Evolutionary conservation across 2,888 invertebrate species (phyloP), one percentile per base, ranked within the genome.

Genomic region (Tetramorium bicarinatum): DNA sequence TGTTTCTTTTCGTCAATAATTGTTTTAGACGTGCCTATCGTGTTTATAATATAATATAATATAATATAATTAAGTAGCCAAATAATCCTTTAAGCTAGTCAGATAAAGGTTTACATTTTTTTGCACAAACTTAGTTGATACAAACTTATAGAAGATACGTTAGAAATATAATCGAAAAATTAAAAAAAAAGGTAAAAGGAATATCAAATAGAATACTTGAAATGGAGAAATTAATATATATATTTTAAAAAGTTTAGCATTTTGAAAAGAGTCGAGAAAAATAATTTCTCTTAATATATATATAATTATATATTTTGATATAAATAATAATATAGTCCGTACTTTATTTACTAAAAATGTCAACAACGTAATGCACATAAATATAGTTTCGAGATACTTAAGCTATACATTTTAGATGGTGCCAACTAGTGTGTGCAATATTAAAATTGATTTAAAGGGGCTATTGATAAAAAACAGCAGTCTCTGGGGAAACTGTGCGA

Each of bases 381-480:
- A 84, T 82, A 82, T 64, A 75, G 72, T 86, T 82, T 76, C 71
- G 64, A n/a, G 79, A 85, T 83, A 84, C 87, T 90, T 84, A 85
- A 84, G 72, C 47, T 76, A 29, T 86, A 85, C 72, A 87, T 90
- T 90, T 80, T 76, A 85, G 64, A 80, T 61, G 82, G 64, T 75
- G 85, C 80, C 84, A 87, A 87, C 87, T 77, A 86, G 84, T 79
- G 69, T 34, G 66, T 74, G 84, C 59, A 71, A 86, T 88, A 88
- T 88, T 90, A 90, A 88, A 90, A 87, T 86, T 90, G 88, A 90
- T 90, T 90, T 90, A 90, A 87, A 82, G 87, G 85, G 83, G 80
- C 87, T 83, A 83, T 88, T 77, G 90, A 90, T 90, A 90, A 90
- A 87, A 90, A 90, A 87, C 87, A 87, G 79, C 85, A 86, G 86